These are phyloP conservation scores for Phyllotreta cruciferae DNA, from an alignment of 2,888 invertebrate genomes.

Conservation along the genomic window DNA sequence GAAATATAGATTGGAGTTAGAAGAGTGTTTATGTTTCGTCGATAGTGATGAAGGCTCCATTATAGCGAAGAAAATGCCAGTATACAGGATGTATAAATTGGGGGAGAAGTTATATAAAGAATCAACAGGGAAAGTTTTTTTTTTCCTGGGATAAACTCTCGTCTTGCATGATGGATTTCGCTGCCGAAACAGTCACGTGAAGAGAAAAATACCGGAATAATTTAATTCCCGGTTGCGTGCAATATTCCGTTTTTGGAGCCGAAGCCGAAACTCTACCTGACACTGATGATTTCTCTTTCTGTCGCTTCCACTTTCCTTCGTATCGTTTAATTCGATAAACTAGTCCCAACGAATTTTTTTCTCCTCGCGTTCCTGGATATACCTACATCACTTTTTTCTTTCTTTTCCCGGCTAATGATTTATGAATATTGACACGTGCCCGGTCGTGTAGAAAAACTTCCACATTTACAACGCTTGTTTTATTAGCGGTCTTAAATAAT, in stretches of 20 bases:
- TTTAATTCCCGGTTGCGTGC: constrained; percentile 30
- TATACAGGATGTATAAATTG: no score
- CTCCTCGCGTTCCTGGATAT: not conserved
- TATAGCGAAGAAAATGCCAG: no score
- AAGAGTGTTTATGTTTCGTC: no score
- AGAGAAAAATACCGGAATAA: constrained; percentile 22
- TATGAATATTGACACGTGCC: not conserved
- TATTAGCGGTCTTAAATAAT: no score
- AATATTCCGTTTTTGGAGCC: constrained; percentile 22
- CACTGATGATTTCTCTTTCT: constrained; percentile 23
- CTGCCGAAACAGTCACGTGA: constrained; percentile 19
- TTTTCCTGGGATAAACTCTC: constrained; percentile 11
- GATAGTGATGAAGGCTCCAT: no score
- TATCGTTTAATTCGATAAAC: constrained; percentile 24
- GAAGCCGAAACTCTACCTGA: constrained; percentile 26
- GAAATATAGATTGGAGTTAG: no score
- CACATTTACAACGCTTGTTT: no score
- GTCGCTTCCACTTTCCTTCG: constrained; percentile 21
- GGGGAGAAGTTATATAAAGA: not conserved
- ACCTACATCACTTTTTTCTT: not conserved
- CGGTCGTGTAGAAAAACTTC: no score
- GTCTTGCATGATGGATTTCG: constrained; percentile 19
- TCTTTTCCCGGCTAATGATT: constrained; percentile 3
- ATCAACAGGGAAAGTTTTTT: constrained; percentile 18
- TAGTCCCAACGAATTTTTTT: constrained; percentile 14